Conservation (phyloP, 2,888 invertebrate genomes). For the Phaedon cochleariae region DNA sequence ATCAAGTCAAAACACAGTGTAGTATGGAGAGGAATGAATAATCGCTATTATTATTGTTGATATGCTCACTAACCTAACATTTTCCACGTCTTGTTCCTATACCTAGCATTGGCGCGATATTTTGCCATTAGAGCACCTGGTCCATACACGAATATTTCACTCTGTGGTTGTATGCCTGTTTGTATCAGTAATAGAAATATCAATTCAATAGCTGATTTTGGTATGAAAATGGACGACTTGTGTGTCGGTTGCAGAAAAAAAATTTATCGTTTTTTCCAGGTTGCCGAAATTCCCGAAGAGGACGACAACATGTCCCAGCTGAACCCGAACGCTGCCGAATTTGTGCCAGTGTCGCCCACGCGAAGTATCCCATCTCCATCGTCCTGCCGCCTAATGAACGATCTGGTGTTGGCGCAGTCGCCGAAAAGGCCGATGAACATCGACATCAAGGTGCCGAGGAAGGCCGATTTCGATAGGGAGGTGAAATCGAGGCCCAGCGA, state of each 20-base stretch:
- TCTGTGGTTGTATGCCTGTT: no score
- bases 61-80: no score
- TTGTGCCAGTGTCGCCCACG: constrained; percentile 75
- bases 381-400: constrained; percentile 54
- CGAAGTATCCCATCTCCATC: constrained; percentile 62
- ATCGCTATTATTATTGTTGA: no score
- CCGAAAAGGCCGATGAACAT: constrained; percentile 74
- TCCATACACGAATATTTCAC: no score
- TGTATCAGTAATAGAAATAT: no score
- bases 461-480: constrained; percentile 72
- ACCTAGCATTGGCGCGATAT: no score
- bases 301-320: constrained; percentile 78
- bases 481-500: constrained; percentile 72
- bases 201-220: no score
- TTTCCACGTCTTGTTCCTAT: no score
- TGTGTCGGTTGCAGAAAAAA: background rate
- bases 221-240: no score
- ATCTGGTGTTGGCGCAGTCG: constrained; percentile 71
- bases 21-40: no score
- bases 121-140: no score
- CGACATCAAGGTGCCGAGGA: constrained; percentile 68
- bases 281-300: constrained; percentile 49
- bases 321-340: constrained; percentile 88
- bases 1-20: no score
- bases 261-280: constrained; percentile 38